Base-by-base conservation (phyloP, 2,113 vertebrate species). In the Gambusia holbrooki region DNA sequence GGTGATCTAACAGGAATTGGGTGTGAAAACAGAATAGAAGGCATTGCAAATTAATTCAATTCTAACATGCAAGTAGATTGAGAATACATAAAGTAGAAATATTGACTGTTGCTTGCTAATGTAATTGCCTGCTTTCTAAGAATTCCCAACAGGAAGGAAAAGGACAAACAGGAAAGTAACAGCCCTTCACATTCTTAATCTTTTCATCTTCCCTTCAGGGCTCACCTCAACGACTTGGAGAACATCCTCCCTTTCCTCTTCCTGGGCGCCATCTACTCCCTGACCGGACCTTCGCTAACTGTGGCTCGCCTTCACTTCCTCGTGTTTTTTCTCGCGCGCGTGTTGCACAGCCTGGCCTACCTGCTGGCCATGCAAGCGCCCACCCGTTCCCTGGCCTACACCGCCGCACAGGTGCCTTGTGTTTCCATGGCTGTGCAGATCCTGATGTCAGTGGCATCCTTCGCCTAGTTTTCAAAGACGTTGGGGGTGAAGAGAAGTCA, bases 201-300 rank as follows among this genome's bases (percentile, higher is more conserved):
- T 58, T 33, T 48, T 66, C 35, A 14, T 67, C 19, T 58, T 30
- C 45, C 17, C 15, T 68, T 25, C 27, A 99, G 98, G 71, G 96
- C 96, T 70, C 98, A 99, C 71, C 62, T 67, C 1, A 99, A 99
- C 0, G 98, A 98, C 91, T 92, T 98, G 94, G 98, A 99, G 91
- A 99, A 95, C 93, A 98, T 99, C 87, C 93, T 96, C 3, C 97
- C 98, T 0, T 99, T 99, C 92, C 94, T 99, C 40, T 99, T 99
- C 90, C 92, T 99, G 0, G 98, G 98, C 1, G 92, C 97, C 0
- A 17, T 98, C 89, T 99, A 99, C 91, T 96, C 95, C 54, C 78
- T 97, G 90, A 95, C 94, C 3, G 93, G 94, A 15, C 98, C 98
- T 4, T 90, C 89, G 0, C 92, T 94, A 0, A 0, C 81, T 0